Evolutionary conservation across 2,113 vertebrate genomes (phyloP).

Genomic region (Percina caprodes): DNA sequence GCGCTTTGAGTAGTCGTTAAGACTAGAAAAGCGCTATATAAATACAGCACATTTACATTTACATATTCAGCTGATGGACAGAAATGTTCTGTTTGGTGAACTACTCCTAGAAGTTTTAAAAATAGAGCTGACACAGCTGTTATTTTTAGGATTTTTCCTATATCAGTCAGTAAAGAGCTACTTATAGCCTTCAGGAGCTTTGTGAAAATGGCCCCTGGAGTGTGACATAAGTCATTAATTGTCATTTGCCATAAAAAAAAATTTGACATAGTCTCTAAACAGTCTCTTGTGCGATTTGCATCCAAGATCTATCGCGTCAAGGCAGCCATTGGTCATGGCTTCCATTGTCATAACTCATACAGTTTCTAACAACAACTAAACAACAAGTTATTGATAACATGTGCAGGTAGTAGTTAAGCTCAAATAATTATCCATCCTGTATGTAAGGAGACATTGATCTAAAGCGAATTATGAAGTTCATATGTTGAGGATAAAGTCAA

Average conservation of each 20-base stretch:
- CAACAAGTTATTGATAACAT: slow-evolving; percentile 16
- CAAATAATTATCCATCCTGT: neutral
- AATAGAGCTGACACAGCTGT: neutral
- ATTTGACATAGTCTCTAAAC: neutral
- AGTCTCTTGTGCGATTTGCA: neutral
- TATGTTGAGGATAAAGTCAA: neutral
- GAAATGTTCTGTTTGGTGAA: neutral
- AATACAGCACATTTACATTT: no score
- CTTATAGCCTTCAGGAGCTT: neutral
- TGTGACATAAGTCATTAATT: slow-evolving; percentile 19
- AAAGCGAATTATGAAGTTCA: neutral
- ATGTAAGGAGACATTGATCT: neutral
- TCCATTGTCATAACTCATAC: neutral
- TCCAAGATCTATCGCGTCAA: neutral
- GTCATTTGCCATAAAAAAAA: slow-evolving; percentile 7
- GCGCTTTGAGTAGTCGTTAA: no score
- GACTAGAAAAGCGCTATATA: no score
- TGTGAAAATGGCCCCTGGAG: slow-evolving; percentile 8
- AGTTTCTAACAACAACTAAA: neutral
- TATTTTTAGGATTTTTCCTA: slow-evolving; percentile 11
- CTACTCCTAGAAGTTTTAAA: neutral
- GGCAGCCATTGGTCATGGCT: neutral
- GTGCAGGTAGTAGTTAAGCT: neutral
- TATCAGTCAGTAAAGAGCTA: neutral
- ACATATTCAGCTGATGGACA: slow-evolving; percentile 3